A percentile compares a stretch with the other conserved stretches of the same genome.
Evolutionary conservation across 2,888 invertebrate species (phyloP).

Genomic region (Teinopalpus imperialis): DNA sequence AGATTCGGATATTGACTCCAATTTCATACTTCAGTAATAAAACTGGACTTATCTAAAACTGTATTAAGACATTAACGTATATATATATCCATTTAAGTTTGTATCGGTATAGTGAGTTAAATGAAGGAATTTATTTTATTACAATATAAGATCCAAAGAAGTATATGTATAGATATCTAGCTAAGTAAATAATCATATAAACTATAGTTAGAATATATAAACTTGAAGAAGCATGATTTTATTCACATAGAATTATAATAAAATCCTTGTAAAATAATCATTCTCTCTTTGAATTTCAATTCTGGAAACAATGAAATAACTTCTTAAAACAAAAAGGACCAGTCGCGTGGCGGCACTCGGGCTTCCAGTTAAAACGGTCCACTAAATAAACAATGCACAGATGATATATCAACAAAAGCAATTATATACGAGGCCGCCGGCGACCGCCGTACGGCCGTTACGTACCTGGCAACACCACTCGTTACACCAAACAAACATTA

Average conservation of each 20-base stretch:
- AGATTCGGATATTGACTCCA: constrained; percentile 28
- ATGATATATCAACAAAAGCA: constrained; percentile 71
- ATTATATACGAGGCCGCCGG: constrained; percentile 60
- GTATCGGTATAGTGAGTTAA: too few relatives aligned
- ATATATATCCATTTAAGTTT: too few relatives aligned
- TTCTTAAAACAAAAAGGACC: constrained; percentile 31
- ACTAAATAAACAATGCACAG: constrained; percentile 70
- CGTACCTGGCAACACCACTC: constrained; percentile 47
- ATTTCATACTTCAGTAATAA: constrained; percentile 27
- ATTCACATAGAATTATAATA: too few relatives aligned
- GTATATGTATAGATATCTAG: too few relatives aligned
- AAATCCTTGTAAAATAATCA: too few relatives aligned
- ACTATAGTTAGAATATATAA: too few relatives aligned
- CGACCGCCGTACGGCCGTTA: constrained; percentile 55
- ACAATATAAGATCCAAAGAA: too few relatives aligned
- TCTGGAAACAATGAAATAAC: constrained; percentile 22
- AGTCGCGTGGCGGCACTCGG: constrained; percentile 30
- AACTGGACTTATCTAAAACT: constrained; percentile 9
- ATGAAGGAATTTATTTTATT: too few relatives aligned
- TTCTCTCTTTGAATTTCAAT: constrained; percentile 9
- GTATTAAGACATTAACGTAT: not conserved
- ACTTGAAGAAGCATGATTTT: too few relatives aligned
- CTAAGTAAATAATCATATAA: too few relatives aligned
- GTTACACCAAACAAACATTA: constrained; percentile 51
- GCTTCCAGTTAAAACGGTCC: constrained; percentile 65